A percentile compares a stretch with the other conserved stretches of the same genome.
Conservation (phyloP, 2,113 vertebrate genomes). For the Oryzias celebensis region DNA sequence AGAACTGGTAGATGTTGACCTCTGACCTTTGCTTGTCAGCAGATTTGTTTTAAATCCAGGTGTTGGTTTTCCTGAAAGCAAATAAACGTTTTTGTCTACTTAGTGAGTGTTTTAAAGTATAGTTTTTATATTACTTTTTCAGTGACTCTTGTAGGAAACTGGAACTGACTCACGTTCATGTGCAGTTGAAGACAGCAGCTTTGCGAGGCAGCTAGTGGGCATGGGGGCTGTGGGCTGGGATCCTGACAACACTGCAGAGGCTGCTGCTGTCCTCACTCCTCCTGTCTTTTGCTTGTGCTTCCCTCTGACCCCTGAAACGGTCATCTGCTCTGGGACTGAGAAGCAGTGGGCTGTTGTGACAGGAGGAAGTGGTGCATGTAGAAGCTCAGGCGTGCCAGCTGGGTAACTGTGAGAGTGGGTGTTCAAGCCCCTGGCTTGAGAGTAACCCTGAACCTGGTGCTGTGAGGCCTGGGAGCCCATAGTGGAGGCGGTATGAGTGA, state of each 20-base stretch:
- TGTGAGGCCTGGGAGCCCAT: slow-evolving; percentile 43
- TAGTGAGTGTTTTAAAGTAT: neutral
- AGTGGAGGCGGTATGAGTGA: slow-evolving; percentile 73
- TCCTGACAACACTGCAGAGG: neutral
- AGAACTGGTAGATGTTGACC: slow-evolving; percentile 61
- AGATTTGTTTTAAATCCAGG: slow-evolving; percentile 58
- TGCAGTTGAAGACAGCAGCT: slow-evolving; percentile 81
- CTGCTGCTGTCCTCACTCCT: slow-evolving; percentile 46
- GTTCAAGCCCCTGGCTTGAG: slow-evolving; percentile 45
- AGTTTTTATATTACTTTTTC: neutral
- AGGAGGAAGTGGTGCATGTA: slow-evolving; percentile 44
- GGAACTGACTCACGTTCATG: slow-evolving; percentile 62
- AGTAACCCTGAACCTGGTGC: slow-evolving; percentile 52
- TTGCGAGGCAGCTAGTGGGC: slow-evolving; percentile 79
- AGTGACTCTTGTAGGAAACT: neutral
- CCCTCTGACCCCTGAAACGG: slow-evolving; percentile 25
- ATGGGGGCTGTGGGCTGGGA: slow-evolving; percentile 28
- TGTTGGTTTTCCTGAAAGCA: slow-evolving; percentile 69
- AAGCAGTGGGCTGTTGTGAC: slow-evolving; percentile 59
- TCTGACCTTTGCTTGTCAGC: slow-evolving; percentile 58
- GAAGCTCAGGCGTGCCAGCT: slow-evolving; percentile 33
- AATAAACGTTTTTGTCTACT: neutral
- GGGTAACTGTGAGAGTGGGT: slow-evolving; percentile 60
- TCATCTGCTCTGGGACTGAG: slow-evolving; percentile 67
- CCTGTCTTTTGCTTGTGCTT: slow-evolving; percentile 70